Base-by-base conservation (phyloP, 2,113 vertebrate genomes). In the Vimba vimba region DNA sequence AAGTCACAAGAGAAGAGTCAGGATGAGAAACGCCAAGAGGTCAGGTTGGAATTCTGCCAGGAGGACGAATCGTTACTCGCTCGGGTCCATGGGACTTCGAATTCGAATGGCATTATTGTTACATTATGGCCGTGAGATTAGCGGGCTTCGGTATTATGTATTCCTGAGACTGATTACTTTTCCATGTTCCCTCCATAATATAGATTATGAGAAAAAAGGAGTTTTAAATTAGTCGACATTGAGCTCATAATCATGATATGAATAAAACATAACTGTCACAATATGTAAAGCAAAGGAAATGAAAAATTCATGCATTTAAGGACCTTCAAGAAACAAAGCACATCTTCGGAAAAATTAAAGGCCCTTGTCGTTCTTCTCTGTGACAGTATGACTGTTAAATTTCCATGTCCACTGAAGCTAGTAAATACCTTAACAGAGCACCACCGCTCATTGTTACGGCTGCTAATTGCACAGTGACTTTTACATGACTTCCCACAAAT, bases 401-500 rank as follows among this genome's bases (percentile, higher is more conserved):
- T 77, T 66, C 76, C 27, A n/a, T 78, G 73, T 85, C 85, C 85
- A 86, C 36, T 81, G 85, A 76, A 82, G 79, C 79, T 76, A 66
- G 50, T 88, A 83, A 86, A 59, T 79, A 73, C 45, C 45, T 86
- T 78, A 83, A 77, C 66, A 55, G 33, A 80, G 73, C 50, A 57
- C 30, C 9, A 23, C 73, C 90, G 86, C 89, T 92, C 89, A 90
- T 93, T 91, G 91, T 90, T 93, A 90, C 88, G 90, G 86, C 77
- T 87, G 91, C 88, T 94, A 95, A 95, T 95, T 94, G 91, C 90
- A 85, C 89, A 90, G 85, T 74, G 79, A 88, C 89, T 93, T 91
- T 93, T 91, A 92, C 91, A 93, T 90, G 91, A 92, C 92, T 94
- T 91, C 84, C 87, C 92, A 93, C 92, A 95, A 95, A 94, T 93